Evolutionary conservation across 2,797 vertebrate genomes (phyloP).

Genomic region (Rhodeus uyekii): DNA sequence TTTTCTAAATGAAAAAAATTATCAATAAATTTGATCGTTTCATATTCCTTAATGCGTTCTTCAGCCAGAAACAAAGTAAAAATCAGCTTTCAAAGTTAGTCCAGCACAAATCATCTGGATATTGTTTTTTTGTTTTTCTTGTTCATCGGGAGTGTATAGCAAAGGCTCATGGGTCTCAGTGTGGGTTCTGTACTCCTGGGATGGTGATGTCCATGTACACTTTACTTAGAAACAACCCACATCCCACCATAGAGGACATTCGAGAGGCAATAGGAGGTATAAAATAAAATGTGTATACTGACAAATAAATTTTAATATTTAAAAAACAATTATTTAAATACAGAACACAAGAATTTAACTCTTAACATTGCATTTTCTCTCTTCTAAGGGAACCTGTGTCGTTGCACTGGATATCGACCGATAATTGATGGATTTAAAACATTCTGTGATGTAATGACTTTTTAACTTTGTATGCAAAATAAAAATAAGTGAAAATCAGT

Average conservation of each 20-base stretch:
- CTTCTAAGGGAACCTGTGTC: slow-evolving; percentile 61
- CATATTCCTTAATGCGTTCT: slow-evolving; percentile 57
- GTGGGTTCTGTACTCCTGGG: slow-evolving; percentile 92
- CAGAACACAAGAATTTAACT: not conserved
- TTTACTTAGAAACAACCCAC: slow-evolving; percentile 82
- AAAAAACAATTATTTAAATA: no score
- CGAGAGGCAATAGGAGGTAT: no score
- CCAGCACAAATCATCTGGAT: not conserved
- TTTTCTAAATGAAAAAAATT: not conserved
- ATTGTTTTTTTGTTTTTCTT: not conserved
- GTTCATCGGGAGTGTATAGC: slow-evolving; percentile 87
- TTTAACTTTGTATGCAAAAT: not conserved
- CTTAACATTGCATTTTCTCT: not conserved
- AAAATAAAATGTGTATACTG: no score
- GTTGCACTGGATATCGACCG: slow-evolving; percentile 61
- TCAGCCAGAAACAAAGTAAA: slow-evolving; percentile 65
- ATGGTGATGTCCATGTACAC: slow-evolving; percentile 95
- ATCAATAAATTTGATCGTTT: not conserved
- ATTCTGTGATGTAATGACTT: slow-evolving; percentile 54
- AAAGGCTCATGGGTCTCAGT: slow-evolving; percentile 88
- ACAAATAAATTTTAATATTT: no score
- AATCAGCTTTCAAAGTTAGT: not conserved
- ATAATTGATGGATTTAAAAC: slow-evolving; percentile 62
- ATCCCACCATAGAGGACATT: slow-evolving; percentile 80
- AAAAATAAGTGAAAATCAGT: not conserved